Evolutionary conservation across 2,797 vertebrate genomes (phyloP).

Genomic region (Chelonia mydas): DNA sequence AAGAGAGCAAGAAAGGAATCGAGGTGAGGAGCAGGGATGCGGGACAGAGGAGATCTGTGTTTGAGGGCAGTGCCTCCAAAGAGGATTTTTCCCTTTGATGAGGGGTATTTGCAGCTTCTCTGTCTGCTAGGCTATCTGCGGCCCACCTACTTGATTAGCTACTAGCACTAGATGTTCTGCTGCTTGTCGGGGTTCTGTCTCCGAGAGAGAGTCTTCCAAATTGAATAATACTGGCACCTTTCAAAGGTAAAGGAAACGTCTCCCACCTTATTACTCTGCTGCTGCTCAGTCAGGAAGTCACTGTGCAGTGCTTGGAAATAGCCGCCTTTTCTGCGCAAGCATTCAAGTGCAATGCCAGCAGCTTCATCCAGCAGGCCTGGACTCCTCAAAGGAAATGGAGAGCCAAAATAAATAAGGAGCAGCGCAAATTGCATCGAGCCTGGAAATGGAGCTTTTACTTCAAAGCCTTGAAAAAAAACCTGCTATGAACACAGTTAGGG

Average conservation of each 20-base stretch:
- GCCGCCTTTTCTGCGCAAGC: not conserved
- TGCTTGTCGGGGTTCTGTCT: not conserved
- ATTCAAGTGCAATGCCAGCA: not conserved
- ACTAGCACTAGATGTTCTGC: not conserved
- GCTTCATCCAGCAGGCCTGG: not conserved
- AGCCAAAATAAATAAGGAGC: not conserved
- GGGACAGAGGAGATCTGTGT: not conserved
- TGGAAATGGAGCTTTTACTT: conserved; percentile 8
- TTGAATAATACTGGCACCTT: not conserved
- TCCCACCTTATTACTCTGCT: not conserved
- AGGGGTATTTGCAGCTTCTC: not conserved
- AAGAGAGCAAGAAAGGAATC: not conserved
- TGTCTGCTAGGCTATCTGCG: not conserved
- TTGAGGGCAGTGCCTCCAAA: not conserved
- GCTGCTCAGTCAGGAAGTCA: not conserved
- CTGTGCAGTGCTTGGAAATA: not conserved
- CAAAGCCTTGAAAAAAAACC: not conserved
- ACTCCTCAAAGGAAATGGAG: conserved; percentile 7
- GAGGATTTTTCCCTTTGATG: not conserved
- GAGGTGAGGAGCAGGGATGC: not conserved
- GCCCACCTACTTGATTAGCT: not conserved
- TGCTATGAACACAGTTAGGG: not conserved
- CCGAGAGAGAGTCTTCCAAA: not conserved
- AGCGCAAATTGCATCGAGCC: not conserved
- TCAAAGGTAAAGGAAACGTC: conserved; percentile 6